Conservation (phyloP, 37 sponge, comb jelly and placozoan genomes). For the Amphimedon queenslandica region DNA sequence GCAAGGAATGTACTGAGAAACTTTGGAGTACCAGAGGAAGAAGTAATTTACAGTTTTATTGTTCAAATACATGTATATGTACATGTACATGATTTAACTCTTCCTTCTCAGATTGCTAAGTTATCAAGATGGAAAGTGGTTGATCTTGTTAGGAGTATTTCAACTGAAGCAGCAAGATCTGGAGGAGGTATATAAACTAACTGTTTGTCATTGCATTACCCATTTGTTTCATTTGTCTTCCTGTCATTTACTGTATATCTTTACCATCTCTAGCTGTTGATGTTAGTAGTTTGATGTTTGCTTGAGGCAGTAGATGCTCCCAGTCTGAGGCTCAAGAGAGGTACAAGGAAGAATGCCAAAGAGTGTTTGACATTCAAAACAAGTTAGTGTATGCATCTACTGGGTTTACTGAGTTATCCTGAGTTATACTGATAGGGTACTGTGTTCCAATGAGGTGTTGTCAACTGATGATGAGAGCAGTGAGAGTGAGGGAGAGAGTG, state of each 20-base stretch:
- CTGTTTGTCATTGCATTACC: too few species aligned
- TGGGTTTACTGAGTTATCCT: not conserved
- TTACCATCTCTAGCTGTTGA: too few species aligned
- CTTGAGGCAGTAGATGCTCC: slow-evolving; percentile 84
- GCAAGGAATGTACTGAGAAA: slow-evolving; percentile 83
- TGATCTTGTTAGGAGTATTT: slow-evolving; percentile 81
- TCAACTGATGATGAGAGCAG: slow-evolving; percentile 90
- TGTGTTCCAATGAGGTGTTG: slow-evolving; percentile 71
- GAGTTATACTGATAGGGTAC: slow-evolving; percentile 30
- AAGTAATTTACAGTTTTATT: slow-evolving; percentile 31
- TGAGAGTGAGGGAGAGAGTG: too few species aligned
- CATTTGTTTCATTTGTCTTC: too few species aligned
- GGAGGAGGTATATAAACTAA: slow-evolving; percentile 62
- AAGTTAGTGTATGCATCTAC: slow-evolving; percentile 24
- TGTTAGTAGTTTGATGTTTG: slow-evolving; percentile 77
- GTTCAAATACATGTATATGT: too few species aligned
- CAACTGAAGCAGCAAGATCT: slow-evolving; percentile 87
- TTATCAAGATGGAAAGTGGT: slow-evolving; percentile 92
- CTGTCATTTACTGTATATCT: too few species aligned
- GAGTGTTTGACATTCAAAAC: slow-evolving; percentile 95
- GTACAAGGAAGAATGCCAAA: slow-evolving; percentile 94
- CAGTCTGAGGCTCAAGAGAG: slow-evolving; percentile 93
- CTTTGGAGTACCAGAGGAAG: slow-evolving; percentile 91
- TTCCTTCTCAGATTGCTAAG: slow-evolving; percentile 50
- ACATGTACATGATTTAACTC: not conserved